Evolutionary conservation across 2,113 vertebrate species (phyloP).

Genomic region (Junco hyemalis): DNA sequence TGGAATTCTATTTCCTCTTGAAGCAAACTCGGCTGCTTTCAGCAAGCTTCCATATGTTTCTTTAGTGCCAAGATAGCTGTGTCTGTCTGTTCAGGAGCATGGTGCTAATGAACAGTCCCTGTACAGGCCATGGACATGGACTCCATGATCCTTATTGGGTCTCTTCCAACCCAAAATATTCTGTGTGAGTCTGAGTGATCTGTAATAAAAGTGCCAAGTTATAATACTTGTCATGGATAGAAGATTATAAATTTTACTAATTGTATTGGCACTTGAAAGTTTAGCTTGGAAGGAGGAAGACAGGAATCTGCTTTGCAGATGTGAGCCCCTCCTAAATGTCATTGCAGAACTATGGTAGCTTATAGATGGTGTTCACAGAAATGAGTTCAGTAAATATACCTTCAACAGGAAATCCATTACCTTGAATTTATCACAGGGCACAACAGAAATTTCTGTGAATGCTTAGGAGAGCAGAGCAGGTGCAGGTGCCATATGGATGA

Average conservation of each 20-base stretch:
- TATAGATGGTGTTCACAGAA: background rate
- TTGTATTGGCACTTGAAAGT: background rate
- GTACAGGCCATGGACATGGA: background rate
- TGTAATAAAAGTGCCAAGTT: background rate
- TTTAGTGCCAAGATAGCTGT: background rate
- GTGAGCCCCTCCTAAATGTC: background rate
- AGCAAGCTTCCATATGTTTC: background rate
- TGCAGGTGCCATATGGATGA: background rate
- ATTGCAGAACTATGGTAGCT: background rate
- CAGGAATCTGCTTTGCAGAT: background rate
- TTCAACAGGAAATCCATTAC: background rate
- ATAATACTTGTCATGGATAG: background rate
- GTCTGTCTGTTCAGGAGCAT: background rate
- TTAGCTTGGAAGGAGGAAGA: background rate
- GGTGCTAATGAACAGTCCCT: background rate
- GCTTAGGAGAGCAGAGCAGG: background rate
- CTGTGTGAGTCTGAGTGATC: background rate
- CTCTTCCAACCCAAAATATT: background rate
- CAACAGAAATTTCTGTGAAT: background rate
- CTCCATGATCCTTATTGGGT: background rate
- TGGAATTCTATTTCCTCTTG: background rate
- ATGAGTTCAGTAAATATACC: background rate
- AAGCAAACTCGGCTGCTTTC: background rate
- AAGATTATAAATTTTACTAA: background rate
- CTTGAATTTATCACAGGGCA: background rate